Conservation (phyloP, 2,888 invertebrate genomes). For the Hydrotaea diabolus region DNA sequence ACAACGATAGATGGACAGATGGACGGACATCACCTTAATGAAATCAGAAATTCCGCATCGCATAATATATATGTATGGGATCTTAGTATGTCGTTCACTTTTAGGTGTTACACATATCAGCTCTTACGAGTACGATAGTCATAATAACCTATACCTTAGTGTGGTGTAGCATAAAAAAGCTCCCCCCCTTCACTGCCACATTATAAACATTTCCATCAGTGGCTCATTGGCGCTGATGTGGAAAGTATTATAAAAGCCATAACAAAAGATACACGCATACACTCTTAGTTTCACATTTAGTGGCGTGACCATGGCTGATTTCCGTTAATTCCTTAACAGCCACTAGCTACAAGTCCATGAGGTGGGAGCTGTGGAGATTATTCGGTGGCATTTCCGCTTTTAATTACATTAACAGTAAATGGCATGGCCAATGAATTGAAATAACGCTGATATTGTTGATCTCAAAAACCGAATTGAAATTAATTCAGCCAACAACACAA, state of each 20-base stretch:
- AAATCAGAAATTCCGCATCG: no score
- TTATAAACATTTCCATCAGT: conserved; percentile 2
- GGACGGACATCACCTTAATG: no score
- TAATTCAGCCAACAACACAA: neutral
- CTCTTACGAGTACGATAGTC: no score
- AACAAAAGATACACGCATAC: neutral
- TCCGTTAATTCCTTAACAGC: conserved; percentile 21
- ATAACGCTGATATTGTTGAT: conserved; percentile 12
- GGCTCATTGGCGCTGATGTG: neutral
- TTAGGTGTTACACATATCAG: no score
- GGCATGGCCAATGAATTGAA: conserved; percentile 23
- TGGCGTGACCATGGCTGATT: neutral
- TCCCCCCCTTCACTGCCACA: no score
- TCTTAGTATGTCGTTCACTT: no score
- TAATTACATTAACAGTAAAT: conserved; percentile 18
- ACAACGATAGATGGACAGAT: no score
- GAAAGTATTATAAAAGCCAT: neutral
- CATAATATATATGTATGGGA: no score
- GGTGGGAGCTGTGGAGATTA: neutral
- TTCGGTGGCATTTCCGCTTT: conserved; percentile 10
- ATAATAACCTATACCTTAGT: no score
- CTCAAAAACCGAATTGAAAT: conserved; percentile 23
- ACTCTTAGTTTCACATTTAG: neutral
- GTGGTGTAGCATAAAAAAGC: no score
- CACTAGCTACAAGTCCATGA: neutral